Evolutionary conservation across 2,113 vertebrate genomes (phyloP), one percentile per base, ranked within the genome.

Genomic region (Natator depressus): DNA sequence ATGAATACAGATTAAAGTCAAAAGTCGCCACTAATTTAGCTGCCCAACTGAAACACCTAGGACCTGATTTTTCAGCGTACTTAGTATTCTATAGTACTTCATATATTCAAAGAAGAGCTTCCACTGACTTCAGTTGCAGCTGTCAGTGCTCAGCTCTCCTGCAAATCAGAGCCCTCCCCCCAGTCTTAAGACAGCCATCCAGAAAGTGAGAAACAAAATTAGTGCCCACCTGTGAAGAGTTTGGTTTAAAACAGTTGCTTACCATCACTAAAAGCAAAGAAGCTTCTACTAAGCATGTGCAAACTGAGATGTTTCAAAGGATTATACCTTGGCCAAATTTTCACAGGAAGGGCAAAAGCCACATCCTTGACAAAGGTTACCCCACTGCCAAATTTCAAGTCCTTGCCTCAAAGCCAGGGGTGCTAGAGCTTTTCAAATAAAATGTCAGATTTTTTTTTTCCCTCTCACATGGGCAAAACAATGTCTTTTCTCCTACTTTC

Each of bases 371-470:
- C 51, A 25, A 57, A 57, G 55, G 24, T 24, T 57, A 57, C 55
- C 24, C 4, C 11, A 29, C 57, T 29, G 25, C 25, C 55, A 59
- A 59, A 59, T 59, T 59, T 27, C 55, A 59, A 59, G 55, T 59
- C 55, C 55, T 25, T 59, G 4, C 65, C 82, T 89, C 25, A 82
- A 76, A 2, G 20, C 20, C 9, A 78, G 14, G 4, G 86, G 1
- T 24, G 57, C 22, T 16, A 2, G 4, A 81, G 53, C 14, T 16
- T 85, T 89, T 29, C 84, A 91, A 29, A 6, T 1, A 93, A 80
- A 55, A 54, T 4, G 31, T 1, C 0, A 1, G 1, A 8, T 1
- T 38, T 19, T 69, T 65, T 82, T 57, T 27, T 57, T 55, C 42
- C 42, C 42, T 5, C 3, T 55, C 2, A 57, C 24, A 27, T 25